Base-by-base conservation (phyloP, 2,888 invertebrate genomes). In the Melipona beecheii region DNA sequence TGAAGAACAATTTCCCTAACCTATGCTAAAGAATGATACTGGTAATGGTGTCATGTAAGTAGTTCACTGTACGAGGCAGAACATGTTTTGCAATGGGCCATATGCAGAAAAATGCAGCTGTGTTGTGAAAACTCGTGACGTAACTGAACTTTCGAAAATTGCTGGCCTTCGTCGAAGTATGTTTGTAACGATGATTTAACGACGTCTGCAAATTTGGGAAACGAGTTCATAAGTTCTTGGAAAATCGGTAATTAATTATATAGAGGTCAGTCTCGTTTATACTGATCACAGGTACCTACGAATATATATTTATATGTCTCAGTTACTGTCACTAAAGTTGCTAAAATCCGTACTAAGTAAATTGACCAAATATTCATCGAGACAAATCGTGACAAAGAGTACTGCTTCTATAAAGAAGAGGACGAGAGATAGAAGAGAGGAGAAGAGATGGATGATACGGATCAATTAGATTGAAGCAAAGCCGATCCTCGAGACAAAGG, bases 91-190 rank as follows among this genome's bases (percentile, higher is more conserved):
- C n/a, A 83, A 87, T 24, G 58, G n/a, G 0, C 17, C 1, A 31
- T 2, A 31, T 11, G 36, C 49, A 56, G n/a, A 69, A 80, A 65
- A 86, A 79, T 84, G 86, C 72, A 27, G 77, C 75, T 43, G 43
- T 80, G 43, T 80, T 74, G 62, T 54, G 66, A 43, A 70, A 66
- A 71, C 17, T 36, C 24, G n/a, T 86, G 73, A 75, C 36, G 78
- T 81, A 88, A 87, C 17, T n/a, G 49, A 21, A 56, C 62, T 87
- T 88, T 58, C 88, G 86, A 88, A 87, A 87, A 73, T 76, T 72
- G 78, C 19, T 52, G 68, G 64, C 86, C 87, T 88, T 86, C 86
- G 72, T 56, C 36, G 11, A 49, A 52, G 64, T 49, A 69, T 52
- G 72, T 69, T 69, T 49, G 49, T 66, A 74, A 79, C 54, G 64